Percentiles rank a stretch among this genome's conserved stretches.
Conservation (phyloP, 1,140 invertebrate genomes). For the Hycleus cichorii region DNA sequence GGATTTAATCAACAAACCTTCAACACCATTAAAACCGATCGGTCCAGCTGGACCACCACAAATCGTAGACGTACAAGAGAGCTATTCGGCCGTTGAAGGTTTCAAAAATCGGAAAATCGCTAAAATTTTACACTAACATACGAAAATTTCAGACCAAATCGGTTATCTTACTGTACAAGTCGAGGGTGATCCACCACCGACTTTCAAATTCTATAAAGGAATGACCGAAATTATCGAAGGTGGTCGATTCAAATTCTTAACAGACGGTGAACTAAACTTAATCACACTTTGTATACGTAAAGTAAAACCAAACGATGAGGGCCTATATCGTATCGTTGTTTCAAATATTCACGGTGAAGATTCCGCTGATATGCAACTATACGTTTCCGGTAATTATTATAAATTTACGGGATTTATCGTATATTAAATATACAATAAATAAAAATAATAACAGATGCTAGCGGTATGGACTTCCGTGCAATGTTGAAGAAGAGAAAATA, state of each 20-base stretch:
- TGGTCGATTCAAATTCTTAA: conserved; percentile 85
- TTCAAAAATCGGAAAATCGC: conserved; percentile 2
- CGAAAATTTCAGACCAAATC: conserved; percentile 62
- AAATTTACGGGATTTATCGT: not conserved
- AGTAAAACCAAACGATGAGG: conserved; percentile 94
- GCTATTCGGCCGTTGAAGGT: conserved; percentile 89
- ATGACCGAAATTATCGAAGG: conserved; percentile 86
- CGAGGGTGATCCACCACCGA: conserved; percentile 87
- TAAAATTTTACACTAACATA: conserved; percentile 1
- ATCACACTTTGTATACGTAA: conserved; percentile 93
- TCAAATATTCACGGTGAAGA: conserved; percentile 92
- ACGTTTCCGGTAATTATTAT: conserved; percentile 76
- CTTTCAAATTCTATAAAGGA: conserved; percentile 93
- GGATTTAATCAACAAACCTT: conserved; percentile 82
- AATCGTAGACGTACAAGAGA: conserved; percentile 85
- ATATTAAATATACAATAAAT: not conserved
- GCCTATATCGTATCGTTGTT: conserved; percentile 88
- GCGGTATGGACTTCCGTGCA: conserved; percentile 96
- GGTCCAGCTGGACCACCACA: conserved; percentile 73
- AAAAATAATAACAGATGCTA: conserved; percentile 60
- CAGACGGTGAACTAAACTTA: conserved; percentile 80
- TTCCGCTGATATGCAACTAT: conserved; percentile 88
- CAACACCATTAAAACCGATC: conserved; percentile 72
- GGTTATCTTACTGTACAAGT: conserved; percentile 82
- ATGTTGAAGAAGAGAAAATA: conserved; percentile 96